These are phyloP conservation scores for Ciona savignyi DNA, from an alignment of 23 tunicate species.

Conservation along the genomic window DNA sequence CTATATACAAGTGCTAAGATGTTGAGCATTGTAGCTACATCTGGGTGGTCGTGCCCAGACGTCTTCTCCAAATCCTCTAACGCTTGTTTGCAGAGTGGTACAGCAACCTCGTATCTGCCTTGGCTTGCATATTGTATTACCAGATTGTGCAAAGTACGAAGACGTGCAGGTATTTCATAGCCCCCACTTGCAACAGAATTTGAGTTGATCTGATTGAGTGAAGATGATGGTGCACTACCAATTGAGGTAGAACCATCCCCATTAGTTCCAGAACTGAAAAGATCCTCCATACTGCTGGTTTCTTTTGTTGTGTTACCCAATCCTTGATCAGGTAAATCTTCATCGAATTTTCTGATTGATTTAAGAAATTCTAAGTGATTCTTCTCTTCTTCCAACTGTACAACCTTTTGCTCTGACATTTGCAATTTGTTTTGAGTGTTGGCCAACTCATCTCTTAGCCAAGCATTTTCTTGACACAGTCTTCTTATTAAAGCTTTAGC, in stretches of 20 bases:
- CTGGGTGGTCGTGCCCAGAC: slow-evolving; percentile 98
- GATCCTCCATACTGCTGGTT: slow-evolving; percentile 63
- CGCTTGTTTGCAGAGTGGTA: slow-evolving; percentile 96
- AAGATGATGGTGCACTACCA: slow-evolving; percentile 17
- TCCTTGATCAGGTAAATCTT: slow-evolving; percentile 12
- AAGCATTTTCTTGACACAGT: slow-evolving; percentile 92
- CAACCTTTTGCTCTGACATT: slow-evolving; percentile 82
- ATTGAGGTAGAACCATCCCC: slow-evolving; percentile 29
- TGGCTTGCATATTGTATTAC: slow-evolving; percentile 98
- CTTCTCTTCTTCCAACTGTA: slow-evolving; percentile 91
- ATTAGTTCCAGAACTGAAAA: slow-evolving; percentile 19
- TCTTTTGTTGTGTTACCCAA: not conserved
- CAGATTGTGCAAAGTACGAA: slow-evolving; percentile 89
- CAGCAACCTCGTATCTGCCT: slow-evolving; percentile 99
- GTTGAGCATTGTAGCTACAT: slow-evolving; percentile 99
- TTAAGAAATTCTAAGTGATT: slow-evolving; percentile 90
- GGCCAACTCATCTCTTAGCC: slow-evolving; percentile 97
- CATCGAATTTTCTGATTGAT: slow-evolving; percentile 88
- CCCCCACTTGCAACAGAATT: slow-evolving; percentile 80
- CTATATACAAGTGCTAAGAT: slow-evolving; percentile 93
- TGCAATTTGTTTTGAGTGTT: slow-evolving; percentile 88
- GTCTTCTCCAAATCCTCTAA: slow-evolving; percentile 95
- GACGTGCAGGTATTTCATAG: slow-evolving; percentile 98
- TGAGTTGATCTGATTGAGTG: slow-evolving; percentile 40
- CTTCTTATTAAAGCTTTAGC: slow-evolving; percentile 83